phyloP scores from a whole-genome alignment of 2,113 vertebrate genomes.

The Galbula dea region DNA sequence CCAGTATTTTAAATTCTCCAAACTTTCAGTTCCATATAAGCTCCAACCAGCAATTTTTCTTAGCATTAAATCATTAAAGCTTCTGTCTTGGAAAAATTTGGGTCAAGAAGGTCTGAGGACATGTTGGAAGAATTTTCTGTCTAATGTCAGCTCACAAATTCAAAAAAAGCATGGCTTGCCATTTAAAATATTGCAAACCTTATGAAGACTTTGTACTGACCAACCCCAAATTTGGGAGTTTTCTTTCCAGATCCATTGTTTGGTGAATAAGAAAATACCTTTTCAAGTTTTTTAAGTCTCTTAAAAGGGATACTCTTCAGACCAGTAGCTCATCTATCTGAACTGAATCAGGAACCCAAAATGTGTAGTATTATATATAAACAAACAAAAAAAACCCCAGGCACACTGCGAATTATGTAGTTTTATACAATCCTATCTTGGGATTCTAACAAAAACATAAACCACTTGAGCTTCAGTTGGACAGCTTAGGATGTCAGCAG shows the following conservation, averaged over 20 bases:
- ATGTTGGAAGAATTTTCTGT: background rate
- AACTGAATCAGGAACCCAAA: background rate
- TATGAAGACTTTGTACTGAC: background rate
- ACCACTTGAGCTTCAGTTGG: background rate
- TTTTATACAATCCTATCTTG: background rate
- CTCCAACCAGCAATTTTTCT: background rate
- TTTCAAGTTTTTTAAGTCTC: background rate
- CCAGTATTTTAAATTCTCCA: background rate
- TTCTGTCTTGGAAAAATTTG: background rate
- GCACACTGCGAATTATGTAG: background rate
- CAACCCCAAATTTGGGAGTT: background rate
- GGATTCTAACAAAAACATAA: background rate
- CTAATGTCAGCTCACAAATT: background rate
- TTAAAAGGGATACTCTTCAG: background rate
- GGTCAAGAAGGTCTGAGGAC: background rate
- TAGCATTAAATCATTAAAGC: background rate
- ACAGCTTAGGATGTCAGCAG: background rate
- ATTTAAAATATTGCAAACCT: background rate
- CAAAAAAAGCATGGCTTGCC: background rate
- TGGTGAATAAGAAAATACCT: background rate
- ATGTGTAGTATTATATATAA: background rate
- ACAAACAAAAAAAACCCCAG: no score
- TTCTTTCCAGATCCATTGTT: background rate
- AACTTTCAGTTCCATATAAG: background rate
- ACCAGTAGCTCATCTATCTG: background rate